These are phyloP conservation scores for Tachysurus fulvidraco DNA, from an alignment of 2,113 vertebrate species.

Conservation along the genomic window DNA sequence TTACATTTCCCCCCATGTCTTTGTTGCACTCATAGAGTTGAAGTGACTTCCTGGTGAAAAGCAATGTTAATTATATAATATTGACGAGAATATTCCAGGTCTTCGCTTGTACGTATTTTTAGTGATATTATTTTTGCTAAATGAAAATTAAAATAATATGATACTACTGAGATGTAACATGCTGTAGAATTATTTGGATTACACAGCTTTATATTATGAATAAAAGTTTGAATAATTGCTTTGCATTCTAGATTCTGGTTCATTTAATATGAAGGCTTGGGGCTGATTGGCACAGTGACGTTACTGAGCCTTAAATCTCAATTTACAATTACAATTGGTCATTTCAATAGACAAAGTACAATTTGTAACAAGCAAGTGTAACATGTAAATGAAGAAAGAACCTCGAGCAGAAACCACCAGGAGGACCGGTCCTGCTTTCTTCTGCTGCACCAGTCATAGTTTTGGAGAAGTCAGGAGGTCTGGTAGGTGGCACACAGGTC, in stretches of 20 bases:
- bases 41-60: slow-evolving; percentile 1
- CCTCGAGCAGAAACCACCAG: neutral
- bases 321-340: no score
- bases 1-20: neutral
- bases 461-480: neutral
- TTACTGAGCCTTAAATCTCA: neutral
- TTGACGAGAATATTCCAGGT: neutral
- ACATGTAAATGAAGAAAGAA: neutral
- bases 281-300: no score
- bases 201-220: slow-evolving; percentile 25
- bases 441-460: neutral
- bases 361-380: neutral
- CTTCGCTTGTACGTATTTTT: slow-evolving; percentile 8
- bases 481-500: neutral
- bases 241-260: neutral
- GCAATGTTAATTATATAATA: neutral
- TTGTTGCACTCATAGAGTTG: slow-evolving; percentile 15
- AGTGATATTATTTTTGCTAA: slow-evolving; percentile 27
- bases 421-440: neutral
- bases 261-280: neutral
- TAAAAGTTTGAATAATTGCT: slow-evolving; percentile 18
- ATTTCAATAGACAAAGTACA: no score
- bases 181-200: slow-evolving; percentile 18
- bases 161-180: slow-evolving; percentile 28
- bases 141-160: slow-evolving; percentile 4